Evolutionary conservation across 2,113 vertebrate species (phyloP).

Genomic region (Sarotherodon lohbergeri): DNA sequence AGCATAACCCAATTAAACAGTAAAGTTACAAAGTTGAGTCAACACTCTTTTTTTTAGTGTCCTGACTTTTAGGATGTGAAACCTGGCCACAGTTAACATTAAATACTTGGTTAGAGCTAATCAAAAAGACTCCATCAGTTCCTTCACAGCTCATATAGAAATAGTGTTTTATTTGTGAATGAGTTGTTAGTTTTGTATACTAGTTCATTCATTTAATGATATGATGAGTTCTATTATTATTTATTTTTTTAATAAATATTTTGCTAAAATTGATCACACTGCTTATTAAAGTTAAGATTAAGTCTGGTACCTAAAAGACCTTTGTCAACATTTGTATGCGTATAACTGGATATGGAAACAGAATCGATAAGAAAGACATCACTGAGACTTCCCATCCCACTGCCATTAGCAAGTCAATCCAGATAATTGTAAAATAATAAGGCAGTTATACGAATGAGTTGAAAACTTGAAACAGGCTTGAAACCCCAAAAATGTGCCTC

Average conservation of each 20-base stretch:
- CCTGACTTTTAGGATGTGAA: not conserved
- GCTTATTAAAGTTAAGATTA: not conserved
- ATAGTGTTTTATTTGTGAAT: not conserved
- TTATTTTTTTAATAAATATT: not conserved
- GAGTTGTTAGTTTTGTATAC: not conserved
- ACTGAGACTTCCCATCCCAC: not conserved
- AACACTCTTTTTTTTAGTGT: not conserved
- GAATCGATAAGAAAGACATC: not conserved
- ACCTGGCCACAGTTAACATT: not conserved
- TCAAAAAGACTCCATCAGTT: not conserved
- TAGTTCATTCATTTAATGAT: not conserved
- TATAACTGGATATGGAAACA: not conserved
- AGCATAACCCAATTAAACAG: not conserved
- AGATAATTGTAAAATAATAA: not conserved
- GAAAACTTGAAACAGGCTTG: not conserved
- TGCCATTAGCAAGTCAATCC: not conserved
- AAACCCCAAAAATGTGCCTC: not conserved
- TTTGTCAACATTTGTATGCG: not conserved
- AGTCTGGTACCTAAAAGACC: not conserved
- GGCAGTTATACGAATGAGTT: not conserved
- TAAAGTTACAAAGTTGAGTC: not conserved
- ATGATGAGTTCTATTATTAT: not conserved
- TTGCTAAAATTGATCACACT: not conserved
- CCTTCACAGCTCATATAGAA: not conserved
- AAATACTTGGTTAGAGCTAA: not conserved